A percentile compares a stretch with the other conserved stretches of the same genome.
phyloP scores from a whole-genome alignment of 2,888 invertebrate species.

The Ligdia adustata region DNA sequence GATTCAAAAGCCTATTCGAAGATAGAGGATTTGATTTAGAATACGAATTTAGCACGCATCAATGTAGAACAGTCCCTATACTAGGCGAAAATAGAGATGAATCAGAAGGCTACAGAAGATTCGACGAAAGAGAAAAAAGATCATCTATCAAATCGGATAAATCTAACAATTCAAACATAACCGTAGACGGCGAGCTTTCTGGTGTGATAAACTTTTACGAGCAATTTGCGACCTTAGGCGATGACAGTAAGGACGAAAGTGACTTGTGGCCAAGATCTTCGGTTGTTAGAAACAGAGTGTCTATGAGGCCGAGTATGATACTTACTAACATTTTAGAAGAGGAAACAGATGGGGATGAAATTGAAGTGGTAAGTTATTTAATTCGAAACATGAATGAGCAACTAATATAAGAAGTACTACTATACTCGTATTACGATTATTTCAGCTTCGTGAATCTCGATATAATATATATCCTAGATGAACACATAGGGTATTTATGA shows the following conservation, averaged over 20 bases:
- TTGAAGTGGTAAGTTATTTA: constrained; percentile 65
- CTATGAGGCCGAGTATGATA: constrained; percentile 70
- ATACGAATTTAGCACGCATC: constrained; percentile 58
- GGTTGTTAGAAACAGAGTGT: constrained; percentile 61
- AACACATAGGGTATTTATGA: no score
- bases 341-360: constrained; percentile 51
- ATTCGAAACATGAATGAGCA: neutral
- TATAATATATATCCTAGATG: no score
- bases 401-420: no score
- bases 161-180: constrained; percentile 41
- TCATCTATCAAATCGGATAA: constrained; percentile 23
- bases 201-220: constrained; percentile 73
- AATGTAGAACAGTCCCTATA: constrained; percentile 32
- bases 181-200: constrained; percentile 54
- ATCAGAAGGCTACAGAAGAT: constrained; percentile 54
- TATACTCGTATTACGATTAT: no score
- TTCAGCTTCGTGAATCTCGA: no score
- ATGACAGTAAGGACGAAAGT: constrained; percentile 57
- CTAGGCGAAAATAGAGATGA: constrained; percentile 50
- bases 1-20: constrained; percentile 71
- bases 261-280: constrained; percentile 54
- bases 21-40: constrained; percentile 75
- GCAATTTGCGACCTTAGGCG: constrained; percentile 68
- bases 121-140: constrained; percentile 48
- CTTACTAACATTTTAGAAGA: constrained; percentile 67